phyloP scores from a whole-genome alignment of 2,113 vertebrate species.

The Perccottus glenii region DNA sequence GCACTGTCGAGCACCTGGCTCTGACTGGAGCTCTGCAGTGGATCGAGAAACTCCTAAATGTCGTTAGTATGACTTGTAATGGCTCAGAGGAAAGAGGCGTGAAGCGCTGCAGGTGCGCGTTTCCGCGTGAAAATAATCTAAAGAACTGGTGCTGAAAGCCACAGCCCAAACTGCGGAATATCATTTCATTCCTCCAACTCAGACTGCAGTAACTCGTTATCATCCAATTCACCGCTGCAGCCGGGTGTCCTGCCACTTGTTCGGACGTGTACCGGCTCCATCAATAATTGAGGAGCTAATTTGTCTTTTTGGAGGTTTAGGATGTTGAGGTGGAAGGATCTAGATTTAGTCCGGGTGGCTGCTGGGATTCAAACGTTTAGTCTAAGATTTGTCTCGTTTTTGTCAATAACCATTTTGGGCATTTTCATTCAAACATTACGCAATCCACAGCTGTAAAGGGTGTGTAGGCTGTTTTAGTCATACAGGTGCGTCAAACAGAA shows the following conservation, averaged over 20 bases:
- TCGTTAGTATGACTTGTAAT: constrained; percentile 7
- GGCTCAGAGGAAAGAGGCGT: background rate
- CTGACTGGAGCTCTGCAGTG: background rate
- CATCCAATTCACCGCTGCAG: background rate
- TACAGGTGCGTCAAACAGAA: constrained; percentile 70
- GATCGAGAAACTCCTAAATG: background rate
- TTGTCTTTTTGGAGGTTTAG: background rate
- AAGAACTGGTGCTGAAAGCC: background rate
- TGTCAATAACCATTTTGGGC: constrained; percentile 19
- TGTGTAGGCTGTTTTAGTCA: constrained; percentile 17
- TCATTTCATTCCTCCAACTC: constrained; percentile 3
- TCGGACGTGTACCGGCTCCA: background rate
- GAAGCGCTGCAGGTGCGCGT: background rate
- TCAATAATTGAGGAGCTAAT: background rate
- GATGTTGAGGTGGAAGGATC: background rate
- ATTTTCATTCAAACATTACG: constrained; percentile 34
- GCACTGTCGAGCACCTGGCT: constrained; percentile 21
- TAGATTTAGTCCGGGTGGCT: constrained; percentile 14
- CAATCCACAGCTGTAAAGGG: constrained; percentile 9
- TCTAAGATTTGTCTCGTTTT: background rate
- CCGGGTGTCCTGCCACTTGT: background rate
- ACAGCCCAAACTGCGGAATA: constrained; percentile 33
- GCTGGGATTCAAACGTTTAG: background rate
- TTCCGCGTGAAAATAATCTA: constrained; percentile 6
- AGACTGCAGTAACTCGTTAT: constrained; percentile 21